phyloP scores from a whole-genome alignment of 2,797 vertebrate genomes.

The Girardinus metallicus region DNA sequence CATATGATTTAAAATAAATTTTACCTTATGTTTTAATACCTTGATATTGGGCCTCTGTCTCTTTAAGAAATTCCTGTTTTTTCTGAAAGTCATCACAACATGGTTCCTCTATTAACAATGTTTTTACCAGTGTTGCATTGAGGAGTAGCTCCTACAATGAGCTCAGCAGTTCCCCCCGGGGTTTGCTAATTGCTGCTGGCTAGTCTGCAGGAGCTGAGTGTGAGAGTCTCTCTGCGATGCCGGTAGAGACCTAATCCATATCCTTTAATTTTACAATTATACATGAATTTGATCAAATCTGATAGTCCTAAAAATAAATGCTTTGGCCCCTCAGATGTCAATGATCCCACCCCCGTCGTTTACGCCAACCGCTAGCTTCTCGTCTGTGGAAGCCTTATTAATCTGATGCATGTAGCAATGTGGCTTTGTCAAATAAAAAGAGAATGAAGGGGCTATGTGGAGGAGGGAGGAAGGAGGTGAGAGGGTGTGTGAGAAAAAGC shows the following conservation, averaged over 20 bases:
- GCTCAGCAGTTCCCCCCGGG: no score
- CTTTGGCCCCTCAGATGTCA: conserved; percentile 17
- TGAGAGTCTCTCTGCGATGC: no score
- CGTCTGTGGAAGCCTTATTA: conserved; percentile 56
- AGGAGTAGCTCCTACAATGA: no score
- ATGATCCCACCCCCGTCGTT: conserved; percentile 24
- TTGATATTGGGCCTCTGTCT: no score
- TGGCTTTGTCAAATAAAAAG: conserved; percentile 49
- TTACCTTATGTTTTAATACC: no score
- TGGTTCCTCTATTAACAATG: no score
- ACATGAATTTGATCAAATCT: not conserved
- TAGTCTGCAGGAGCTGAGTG: no score
- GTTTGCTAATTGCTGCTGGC: no score
- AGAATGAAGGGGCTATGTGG: conserved; percentile 28
- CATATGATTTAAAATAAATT: no score
- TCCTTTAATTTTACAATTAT: not conserved
- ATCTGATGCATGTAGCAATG: conserved; percentile 59
- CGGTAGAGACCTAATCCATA: not conserved
- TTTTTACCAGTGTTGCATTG: no score
- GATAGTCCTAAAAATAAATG: not conserved
- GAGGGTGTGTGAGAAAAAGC: conserved; percentile 4
- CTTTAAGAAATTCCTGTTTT: no score
- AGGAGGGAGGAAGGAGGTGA: not conserved
- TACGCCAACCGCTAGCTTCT: conserved; percentile 32
- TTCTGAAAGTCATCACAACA: no score